Base-by-base conservation (phyloP, 1,140 invertebrate species). In the Phortica variegata region DNA sequence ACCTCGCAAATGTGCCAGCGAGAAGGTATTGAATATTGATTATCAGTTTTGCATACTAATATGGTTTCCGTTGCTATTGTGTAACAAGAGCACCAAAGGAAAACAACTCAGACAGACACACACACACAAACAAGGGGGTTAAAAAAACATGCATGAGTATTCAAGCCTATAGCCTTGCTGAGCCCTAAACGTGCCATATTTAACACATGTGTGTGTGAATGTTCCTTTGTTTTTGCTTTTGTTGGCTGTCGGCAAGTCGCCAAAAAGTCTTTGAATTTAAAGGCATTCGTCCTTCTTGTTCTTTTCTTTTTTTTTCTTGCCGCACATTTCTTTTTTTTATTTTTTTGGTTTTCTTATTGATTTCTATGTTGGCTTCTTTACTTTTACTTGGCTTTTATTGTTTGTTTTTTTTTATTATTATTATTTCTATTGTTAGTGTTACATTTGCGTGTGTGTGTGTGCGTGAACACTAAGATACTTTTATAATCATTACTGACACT, bases 41-140 rank as follows among this genome's bases (percentile, higher is more conserved):
- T 65, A 65, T 66, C 62, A 66, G 62, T 61, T 65, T 66, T 65
- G 62, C 62, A 65, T 65, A 61, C 62, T 66, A 66, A 65, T 65
- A 65, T 59, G 13, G 32, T 16, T 20, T 47, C 41, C 31, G 20
- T 55, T 52, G 49, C 52, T 49, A 49, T 53, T 46, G 29, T 43
- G 16, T n/a, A 39, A 17, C 5, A 26, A 26, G 10, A 26, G 10
- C 23, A 26, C 5, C 23, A 26, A 26, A 6, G 23, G 10, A 26
- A 26, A 26, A 5, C 10, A 26, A 15, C 4, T 12, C 13, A 38
- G 3, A 17, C 13, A 38, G 8, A 38, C 18, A 34, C 4, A 34
- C 12, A 38, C 6, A 38, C 8, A 8, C 15, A 15, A 3, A 38
- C 17, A 38, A 5, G 36, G 17, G 6, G 16, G 10, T 5, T 38